phyloP scores from a whole-genome alignment of 2,888 invertebrate species.

The Cyclophora punctaria region DNA sequence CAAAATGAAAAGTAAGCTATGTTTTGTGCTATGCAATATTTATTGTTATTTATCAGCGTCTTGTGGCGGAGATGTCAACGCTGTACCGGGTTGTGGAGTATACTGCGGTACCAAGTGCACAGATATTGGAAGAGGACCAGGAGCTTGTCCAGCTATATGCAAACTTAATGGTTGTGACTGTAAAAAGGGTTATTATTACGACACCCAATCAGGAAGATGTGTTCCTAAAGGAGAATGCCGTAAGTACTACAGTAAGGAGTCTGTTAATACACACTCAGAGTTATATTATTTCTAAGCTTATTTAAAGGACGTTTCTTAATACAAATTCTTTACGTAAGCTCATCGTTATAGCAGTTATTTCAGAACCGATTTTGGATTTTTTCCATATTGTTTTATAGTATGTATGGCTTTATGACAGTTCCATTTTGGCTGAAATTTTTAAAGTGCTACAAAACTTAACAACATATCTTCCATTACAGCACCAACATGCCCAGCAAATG shows the following conservation, averaged over 20 bases:
- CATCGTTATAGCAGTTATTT: no score
- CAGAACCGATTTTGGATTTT: no score
- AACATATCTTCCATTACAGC: slow-evolving; percentile 7
- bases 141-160: slow-evolving; percentile 15
- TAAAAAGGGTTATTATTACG: slow-evolving; percentile 14
- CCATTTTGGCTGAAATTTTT: no score
- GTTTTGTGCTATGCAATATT: neutral
- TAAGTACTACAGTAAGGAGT: slow-evolving; percentile 15
- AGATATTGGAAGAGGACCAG: slow-evolving; percentile 3
- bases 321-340: no score
- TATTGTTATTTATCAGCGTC: slow-evolving; percentile 5
- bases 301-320: no score
- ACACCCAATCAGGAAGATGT: slow-evolving; percentile 15
- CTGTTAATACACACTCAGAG: neutral
- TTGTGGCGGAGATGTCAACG: slow-evolving; percentile 20
- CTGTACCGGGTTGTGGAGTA: slow-evolving; percentile 17
- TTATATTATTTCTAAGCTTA: no score
- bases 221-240: slow-evolving; percentile 22
- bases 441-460: no score
- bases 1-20: no score
- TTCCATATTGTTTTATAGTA: no score
- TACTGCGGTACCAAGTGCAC: slow-evolving; percentile 19
- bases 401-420: no score
- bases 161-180: slow-evolving; percentile 22
- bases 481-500: slow-evolving; percentile 21